These are phyloP conservation scores for Anisognathus igniventris DNA, from an alignment of 2,797 vertebrate genomes.

Conservation along the genomic window DNA sequence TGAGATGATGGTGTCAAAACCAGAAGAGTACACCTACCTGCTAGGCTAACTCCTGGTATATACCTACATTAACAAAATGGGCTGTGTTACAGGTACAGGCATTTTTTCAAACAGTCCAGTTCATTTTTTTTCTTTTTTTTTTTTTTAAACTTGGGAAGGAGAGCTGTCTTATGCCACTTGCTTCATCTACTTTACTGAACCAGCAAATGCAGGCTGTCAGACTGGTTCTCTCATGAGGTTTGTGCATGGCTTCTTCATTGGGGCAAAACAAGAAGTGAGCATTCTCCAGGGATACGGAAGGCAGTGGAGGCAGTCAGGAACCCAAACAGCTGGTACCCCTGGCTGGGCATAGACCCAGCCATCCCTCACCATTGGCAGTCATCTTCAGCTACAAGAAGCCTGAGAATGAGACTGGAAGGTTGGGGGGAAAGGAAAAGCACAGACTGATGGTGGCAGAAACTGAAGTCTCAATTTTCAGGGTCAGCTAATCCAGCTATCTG, in stretches of 20 bases:
- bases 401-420: not conserved
- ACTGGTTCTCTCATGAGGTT: not conserved
- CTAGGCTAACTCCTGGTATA: not conserved
- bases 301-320: not conserved
- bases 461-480: not conserved
- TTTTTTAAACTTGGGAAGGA: not conserved
- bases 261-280: not conserved
- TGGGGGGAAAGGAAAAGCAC: not conserved
- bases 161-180: not conserved
- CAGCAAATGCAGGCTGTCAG: not conserved
- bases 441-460: not conserved
- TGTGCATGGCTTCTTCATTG: not conserved
- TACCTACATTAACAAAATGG: not conserved
- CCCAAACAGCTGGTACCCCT: accelerated
- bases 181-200: not conserved
- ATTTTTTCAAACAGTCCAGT: not conserved
- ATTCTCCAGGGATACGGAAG: not conserved
- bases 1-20: not conserved
- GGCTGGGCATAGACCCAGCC: not conserved
- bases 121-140: not conserved
- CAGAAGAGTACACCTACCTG: not conserved
- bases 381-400: not conserved
- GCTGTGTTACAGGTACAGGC: not conserved
- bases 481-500: not conserved
- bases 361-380: not conserved